These are phyloP conservation scores for Heterodera schachtii DNA, from an alignment of 1,140 invertebrate genomes.

Conservation along the genomic window DNA sequence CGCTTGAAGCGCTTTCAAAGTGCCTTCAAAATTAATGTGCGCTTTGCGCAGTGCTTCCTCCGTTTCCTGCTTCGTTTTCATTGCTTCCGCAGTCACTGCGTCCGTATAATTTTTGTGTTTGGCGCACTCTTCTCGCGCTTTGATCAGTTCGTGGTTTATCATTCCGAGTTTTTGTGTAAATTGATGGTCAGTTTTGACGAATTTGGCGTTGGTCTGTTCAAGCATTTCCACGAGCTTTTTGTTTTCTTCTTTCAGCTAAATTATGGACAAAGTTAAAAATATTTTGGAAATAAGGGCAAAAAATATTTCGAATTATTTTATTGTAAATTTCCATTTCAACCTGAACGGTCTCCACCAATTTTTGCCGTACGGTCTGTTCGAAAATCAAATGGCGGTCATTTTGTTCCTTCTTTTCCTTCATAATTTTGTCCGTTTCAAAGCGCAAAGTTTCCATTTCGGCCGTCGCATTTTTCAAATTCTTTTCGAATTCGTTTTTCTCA, in stretches of 20 bases:
- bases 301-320: no score
- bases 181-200: background rate
- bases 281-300: no score
- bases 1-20: background rate
- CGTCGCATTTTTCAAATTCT: slow-evolving; percentile 35
- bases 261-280: background rate
- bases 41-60: slow-evolving; percentile 4
- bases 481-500: slow-evolving; percentile 14
- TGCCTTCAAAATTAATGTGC: background rate
- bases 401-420: slow-evolving; percentile 18
- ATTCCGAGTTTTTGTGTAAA: background rate
- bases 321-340: background rate
- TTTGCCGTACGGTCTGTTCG: slow-evolving; percentile 16
- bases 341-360: slow-evolving; percentile 16
- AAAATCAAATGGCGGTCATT: slow-evolving; percentile 22
- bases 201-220: background rate
- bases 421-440: slow-evolving; percentile 10
- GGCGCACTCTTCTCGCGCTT: background rate
- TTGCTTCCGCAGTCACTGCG: background rate
- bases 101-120: slow-evolving; percentile 7
- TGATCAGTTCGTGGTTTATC: background rate
- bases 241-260: slow-evolving; percentile 31
- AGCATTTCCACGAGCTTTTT: background rate
- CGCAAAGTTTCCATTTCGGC: slow-evolving; percentile 18
- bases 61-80: background rate